Percentiles rank a stretch among this genome's conserved stretches.
Conservation (phyloP, 2,888 invertebrate species). For the Thelaira solivaga region DNA sequence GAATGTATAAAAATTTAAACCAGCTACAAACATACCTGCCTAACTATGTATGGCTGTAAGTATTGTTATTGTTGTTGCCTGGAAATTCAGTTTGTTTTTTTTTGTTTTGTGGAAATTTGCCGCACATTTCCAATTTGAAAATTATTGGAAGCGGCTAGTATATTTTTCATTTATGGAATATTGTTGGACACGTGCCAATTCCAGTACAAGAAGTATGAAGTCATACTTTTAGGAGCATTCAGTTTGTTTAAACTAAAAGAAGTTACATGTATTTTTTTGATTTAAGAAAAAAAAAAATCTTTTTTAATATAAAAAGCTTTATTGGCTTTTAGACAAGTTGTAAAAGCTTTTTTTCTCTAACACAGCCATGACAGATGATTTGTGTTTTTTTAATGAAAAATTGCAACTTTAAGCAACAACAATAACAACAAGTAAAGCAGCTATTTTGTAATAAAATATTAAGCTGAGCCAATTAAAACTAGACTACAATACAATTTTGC, state of each 20-base stretch:
- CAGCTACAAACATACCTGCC: too few relatives aligned
- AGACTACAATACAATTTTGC: not conserved
- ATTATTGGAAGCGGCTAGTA: slow-evolving; percentile 29
- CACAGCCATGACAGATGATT: not conserved
- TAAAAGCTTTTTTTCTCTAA: slow-evolving; percentile 19
- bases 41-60: too few relatives aligned
- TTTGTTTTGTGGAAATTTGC: slow-evolving; percentile 64
- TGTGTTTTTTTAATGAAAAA: not conserved
- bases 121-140: slow-evolving; percentile 59
- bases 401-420: not conserved
- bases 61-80: slow-evolving; percentile 4
- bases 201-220: slow-evolving; percentile 62
- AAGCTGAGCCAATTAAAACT: not conserved
- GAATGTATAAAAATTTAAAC: not conserved
- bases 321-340: not conserved
- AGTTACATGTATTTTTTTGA: not conserved
- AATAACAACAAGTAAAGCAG: not conserved
- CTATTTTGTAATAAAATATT: not conserved
- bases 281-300: not conserved
- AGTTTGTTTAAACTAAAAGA: slow-evolving; percentile 9
- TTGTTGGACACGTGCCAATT: slow-evolving; percentile 65
- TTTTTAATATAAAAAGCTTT: slow-evolving; percentile 32
- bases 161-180: slow-evolving; percentile 17
- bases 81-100: slow-evolving; percentile 4
- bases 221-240: slow-evolving; percentile 61